Evolutionary conservation across 2,888 invertebrate species (phyloP).

Genomic region (Lithosia quadra): DNA sequence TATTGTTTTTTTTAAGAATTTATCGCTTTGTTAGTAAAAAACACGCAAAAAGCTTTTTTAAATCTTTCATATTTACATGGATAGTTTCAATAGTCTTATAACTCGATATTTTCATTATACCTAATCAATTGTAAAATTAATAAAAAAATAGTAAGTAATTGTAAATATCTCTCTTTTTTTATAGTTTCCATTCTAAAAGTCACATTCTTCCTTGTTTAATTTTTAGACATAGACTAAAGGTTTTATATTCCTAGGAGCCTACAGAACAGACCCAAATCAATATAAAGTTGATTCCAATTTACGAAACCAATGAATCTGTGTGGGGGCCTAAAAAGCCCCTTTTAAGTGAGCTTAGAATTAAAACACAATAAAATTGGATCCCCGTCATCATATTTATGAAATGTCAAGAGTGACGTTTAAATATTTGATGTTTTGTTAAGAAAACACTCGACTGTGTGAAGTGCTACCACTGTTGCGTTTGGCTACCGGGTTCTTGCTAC

Average conservation of each 20-base stretch:
- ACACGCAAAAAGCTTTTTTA: neutral
- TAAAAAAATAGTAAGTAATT: too few species aligned
- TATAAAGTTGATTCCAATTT: neutral
- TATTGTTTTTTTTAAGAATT: neutral
- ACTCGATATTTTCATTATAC: too few species aligned
- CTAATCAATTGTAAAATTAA: too few species aligned
- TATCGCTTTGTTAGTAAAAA: neutral
- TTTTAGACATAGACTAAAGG: too few species aligned
- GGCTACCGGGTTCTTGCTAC: constrained; percentile 63
- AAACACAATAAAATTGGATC: constrained; percentile 21
- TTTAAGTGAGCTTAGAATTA: constrained; percentile 4
- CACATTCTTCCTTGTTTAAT: too few species aligned
- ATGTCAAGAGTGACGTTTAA: constrained; percentile 32
- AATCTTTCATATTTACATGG: neutral
- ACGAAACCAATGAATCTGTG: neutral
- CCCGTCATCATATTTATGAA: constrained; percentile 20
- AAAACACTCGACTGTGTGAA: constrained; percentile 60
- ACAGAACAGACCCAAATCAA: neutral
- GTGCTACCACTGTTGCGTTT: constrained; percentile 57
- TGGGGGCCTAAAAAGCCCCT: neutral
- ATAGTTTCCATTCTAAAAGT: too few species aligned
- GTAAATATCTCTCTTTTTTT: too few species aligned
- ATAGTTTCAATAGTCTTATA: too few species aligned
- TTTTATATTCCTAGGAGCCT: neutral
- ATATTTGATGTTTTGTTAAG: constrained; percentile 60